A percentile compares a stretch with the other conserved stretches of the same genome.
Evolutionary conservation across 2,113 vertebrate genomes (phyloP).

Genomic region (Seriola rivoliana): DNA sequence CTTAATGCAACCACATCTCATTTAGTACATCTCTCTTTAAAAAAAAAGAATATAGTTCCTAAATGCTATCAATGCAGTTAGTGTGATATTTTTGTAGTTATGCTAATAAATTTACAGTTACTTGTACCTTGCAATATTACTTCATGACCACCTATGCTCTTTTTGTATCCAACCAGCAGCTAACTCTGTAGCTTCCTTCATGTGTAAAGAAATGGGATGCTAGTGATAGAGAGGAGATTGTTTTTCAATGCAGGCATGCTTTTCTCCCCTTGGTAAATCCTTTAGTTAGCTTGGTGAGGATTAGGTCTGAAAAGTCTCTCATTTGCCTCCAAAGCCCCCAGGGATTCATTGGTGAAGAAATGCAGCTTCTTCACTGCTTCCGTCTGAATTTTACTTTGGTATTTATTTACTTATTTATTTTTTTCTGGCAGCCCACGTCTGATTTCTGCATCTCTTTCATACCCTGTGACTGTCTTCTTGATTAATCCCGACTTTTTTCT

Average conservation of each 20-base stretch:
- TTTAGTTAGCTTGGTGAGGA: slow-evolving; percentile 69
- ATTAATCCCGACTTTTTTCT: slow-evolving; percentile 25
- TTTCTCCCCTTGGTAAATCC: slow-evolving; percentile 56
- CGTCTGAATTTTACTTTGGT: slow-evolving; percentile 41
- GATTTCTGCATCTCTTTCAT: slow-evolving; percentile 34
- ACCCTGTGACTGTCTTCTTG: neutral
- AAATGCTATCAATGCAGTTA: too few relatives aligned
- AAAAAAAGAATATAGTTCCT: too few relatives aligned
- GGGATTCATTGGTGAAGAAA: slow-evolving; percentile 61
- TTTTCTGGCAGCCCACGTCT: slow-evolving; percentile 47
- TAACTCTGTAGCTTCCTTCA: slow-evolving; percentile 16
- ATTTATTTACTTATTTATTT: slow-evolving; percentile 34
- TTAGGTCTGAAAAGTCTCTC: slow-evolving; percentile 71
- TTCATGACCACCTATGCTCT: neutral
- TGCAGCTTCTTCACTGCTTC: slow-evolving; percentile 40
- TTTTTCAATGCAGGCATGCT: slow-evolving; percentile 54
- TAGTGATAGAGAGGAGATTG: slow-evolving; percentile 28
- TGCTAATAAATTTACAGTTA: neutral
- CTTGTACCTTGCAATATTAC: neutral
- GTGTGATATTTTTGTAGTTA: too few relatives aligned
- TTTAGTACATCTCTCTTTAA: neutral
- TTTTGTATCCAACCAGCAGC: neutral
- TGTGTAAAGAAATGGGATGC: slow-evolving; percentile 23
- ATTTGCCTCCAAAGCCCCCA: slow-evolving; percentile 66
- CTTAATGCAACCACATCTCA: neutral